Evolutionary conservation across 1,140 invertebrate genomes (phyloP), one percentile per base, ranked within the genome.

Genomic region (Odontomachus brunneus): DNA sequence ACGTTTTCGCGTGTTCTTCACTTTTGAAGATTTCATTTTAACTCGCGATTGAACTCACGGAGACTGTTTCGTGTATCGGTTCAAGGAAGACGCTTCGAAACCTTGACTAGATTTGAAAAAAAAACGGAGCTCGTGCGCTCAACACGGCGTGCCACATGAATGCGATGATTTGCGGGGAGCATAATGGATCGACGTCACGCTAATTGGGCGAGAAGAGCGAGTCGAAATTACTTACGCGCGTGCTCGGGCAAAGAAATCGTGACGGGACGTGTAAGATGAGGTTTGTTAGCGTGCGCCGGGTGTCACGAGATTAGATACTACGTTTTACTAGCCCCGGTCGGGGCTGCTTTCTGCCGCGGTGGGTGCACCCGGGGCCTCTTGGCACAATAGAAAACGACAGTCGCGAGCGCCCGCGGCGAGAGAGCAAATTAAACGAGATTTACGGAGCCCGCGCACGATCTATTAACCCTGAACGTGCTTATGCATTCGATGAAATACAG

Each of bases 401-500:
- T 76, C 63, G 80, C 69, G 85, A 24, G 44, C 49, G 29, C n/a
- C 60, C 69, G 65, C 85, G 73, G 72, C 51, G 33, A 82, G 67
- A 63, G 33, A 76, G 87, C 88, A 84, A 88, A 89, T 89, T 89
- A 89, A 89, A 85, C 83, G 81, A 89, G 88, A 89, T 89, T 89
- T 89, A 89, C 88, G 87, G 78, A 44, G 38, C 38, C 85, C 75
- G 38, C 63, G 76, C 88, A 89, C 83, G 88, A 89, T 84, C 88
- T 88, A 89, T 89, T 89, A 89, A 85, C 88, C 81, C 86, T 85
- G 82, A 63, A 82, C 81, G 76, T 83, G 88, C 78, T 87, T 85
- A 78, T 88, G 63, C 88, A 76, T 88, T 82, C 88, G 88, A 89
- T 88, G 88, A 89, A 88, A 88, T 89, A 89, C 57, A 75, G 49